phyloP scores from a whole-genome alignment of 2,888 invertebrate species.

The Mesoligia furuncula region DNA sequence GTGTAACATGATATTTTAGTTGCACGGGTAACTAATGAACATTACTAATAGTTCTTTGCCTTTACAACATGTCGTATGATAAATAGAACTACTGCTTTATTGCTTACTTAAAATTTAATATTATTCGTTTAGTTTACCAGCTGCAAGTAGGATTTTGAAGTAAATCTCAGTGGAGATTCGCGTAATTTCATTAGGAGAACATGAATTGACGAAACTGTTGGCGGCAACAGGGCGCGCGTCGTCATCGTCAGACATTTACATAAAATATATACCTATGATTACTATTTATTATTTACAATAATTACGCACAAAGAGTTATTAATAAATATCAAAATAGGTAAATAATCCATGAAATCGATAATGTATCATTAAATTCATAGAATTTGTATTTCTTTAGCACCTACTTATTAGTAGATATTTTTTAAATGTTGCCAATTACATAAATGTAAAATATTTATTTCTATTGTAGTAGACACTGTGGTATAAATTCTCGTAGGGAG shows the following conservation, averaged over 20 bases:
- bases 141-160: slow-evolving; percentile 31
- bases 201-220: slow-evolving; percentile 51
- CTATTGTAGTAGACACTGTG: slow-evolving; percentile 5
- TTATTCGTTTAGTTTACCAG: not conserved
- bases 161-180: slow-evolving; percentile 63
- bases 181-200: slow-evolving; percentile 69
- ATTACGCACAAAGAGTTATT: slow-evolving; percentile 37
- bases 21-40: slow-evolving; percentile 27
- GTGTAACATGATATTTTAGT: slow-evolving; percentile 47
- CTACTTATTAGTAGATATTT: slow-evolving; percentile 15
- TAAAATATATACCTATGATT: slow-evolving; percentile 13
- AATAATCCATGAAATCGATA: slow-evolving; percentile 46
- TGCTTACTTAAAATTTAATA: not conserved
- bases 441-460: slow-evolving; percentile 4
- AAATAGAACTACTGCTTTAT: not conserved
- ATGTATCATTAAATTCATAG: slow-evolving; percentile 33
- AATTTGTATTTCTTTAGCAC: slow-evolving; percentile 39
- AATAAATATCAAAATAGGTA: slow-evolving; percentile 19
- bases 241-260: slow-evolving; percentile 35
- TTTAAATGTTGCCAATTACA: slow-evolving; percentile 42
- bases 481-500: not conserved
- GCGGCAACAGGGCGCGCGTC: not conserved
- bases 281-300: slow-evolving; percentile 23
- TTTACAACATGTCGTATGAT: not conserved
- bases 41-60: slow-evolving; percentile 19